phyloP scores from a whole-genome alignment of 2,113 vertebrate genomes.

The Solea solea region DNA sequence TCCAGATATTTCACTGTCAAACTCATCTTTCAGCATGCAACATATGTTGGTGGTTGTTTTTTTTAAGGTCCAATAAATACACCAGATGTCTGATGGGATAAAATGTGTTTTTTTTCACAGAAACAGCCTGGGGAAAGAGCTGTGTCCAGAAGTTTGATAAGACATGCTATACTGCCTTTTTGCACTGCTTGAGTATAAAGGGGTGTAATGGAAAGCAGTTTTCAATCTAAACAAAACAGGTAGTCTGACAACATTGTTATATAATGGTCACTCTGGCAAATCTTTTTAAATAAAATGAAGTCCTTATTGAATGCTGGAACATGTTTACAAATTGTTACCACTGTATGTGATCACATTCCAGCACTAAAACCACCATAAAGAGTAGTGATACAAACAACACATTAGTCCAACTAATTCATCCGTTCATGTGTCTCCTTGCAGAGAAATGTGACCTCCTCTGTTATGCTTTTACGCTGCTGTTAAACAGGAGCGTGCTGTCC shows the following conservation, averaged over 20 bases:
- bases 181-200: neutral
- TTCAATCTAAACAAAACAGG: neutral
- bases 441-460: neutral
- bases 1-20: neutral
- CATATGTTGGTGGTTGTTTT: neutral
- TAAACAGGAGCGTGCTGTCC: conserved; percentile 10
- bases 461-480: conserved; percentile 23
- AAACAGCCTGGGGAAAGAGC: neutral
- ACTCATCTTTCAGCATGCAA: neutral
- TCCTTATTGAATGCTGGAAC: no score
- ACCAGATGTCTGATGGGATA: conserved; percentile 1
- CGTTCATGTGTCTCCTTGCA: conserved; percentile 16
- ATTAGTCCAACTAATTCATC: conserved; percentile 34
- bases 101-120: neutral
- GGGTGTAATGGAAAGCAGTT: neutral
- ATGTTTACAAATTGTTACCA: no score
- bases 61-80: conserved; percentile 20
- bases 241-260: no score
- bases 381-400: conserved; percentile 15
- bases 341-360: neutral
- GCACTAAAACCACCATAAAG: neutral
- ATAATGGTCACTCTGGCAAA: no score
- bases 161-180: no score
- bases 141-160: neutral
- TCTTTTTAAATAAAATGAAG: no score